Conservation (phyloP, 2,797 vertebrate species). For the Sebastes iracundus region DNA sequence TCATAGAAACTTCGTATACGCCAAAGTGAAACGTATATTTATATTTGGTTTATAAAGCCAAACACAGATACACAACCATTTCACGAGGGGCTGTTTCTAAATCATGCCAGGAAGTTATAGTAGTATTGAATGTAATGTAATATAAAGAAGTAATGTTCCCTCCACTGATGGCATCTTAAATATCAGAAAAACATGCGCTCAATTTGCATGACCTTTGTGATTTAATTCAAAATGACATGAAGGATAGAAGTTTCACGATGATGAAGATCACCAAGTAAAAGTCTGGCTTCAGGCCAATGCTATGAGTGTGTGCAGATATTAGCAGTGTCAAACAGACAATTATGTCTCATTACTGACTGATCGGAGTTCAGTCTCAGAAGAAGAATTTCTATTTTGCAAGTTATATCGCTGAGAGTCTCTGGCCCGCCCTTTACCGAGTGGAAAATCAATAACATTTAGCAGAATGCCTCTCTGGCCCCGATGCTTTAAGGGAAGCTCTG, state of each 20-base stretch:
- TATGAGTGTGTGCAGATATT: not conserved
- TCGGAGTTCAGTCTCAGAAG: not conserved
- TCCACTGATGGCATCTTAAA: not conserved
- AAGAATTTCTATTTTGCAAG: slow-evolving; percentile 21
- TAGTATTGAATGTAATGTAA: not conserved
- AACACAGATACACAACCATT: not conserved
- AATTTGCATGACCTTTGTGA: not conserved
- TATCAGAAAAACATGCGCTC: not conserved
- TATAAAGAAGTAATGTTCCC: not conserved
- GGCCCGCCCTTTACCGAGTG: slow-evolving; percentile 14
- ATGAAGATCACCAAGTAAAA: not conserved
- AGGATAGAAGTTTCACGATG: not conserved
- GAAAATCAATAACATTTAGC: slow-evolving; percentile 75
- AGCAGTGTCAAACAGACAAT: not conserved
- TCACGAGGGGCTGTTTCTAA: not conserved
- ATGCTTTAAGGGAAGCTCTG: slow-evolving; percentile 31
- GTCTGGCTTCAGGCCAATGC: not conserved
- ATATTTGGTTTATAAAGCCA: not conserved
- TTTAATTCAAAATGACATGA: not conserved
- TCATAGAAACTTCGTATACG: not conserved
- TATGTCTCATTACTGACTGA: not conserved
- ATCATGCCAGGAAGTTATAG: not conserved
- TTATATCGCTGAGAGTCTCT: slow-evolving; percentile 19
- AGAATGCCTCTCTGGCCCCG: slow-evolving; percentile 24
- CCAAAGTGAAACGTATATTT: not conserved